Conservation (phyloP, 2,797 vertebrate species). For the Gymnocypris eckloni region DNA sequence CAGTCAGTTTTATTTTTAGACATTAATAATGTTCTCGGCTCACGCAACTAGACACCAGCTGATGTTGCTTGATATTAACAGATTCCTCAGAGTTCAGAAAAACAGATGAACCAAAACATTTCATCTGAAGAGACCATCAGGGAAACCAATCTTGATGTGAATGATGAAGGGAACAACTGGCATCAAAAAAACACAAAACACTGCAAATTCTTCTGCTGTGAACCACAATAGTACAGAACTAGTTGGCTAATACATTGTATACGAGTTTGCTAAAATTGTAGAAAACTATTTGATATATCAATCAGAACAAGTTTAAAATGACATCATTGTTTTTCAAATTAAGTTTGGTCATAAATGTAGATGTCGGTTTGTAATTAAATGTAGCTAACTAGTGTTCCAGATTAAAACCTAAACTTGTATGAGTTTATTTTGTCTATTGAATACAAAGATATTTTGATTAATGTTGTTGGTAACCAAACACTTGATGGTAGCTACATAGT, state of each 20-base stretch:
- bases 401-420: background rate
- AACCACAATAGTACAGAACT: background rate
- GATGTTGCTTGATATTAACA: conserved; percentile 4
- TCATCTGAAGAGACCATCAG: background rate
- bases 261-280: background rate
- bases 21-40: conserved; percentile 17
- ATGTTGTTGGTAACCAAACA: background rate
- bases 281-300: background rate
- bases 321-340: background rate
- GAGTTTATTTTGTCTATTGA: background rate
- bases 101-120: background rate
- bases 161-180: background rate
- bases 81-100: background rate
- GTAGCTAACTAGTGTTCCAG: background rate
- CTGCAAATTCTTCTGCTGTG: background rate
- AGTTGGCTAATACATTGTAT: background rate
- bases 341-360: background rate
- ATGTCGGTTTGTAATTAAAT: background rate
- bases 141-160: background rate
- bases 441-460: background rate
- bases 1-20: conserved; percentile 11
- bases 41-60: conserved; percentile 9
- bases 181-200: background rate
- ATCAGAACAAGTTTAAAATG: background rate
- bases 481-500: background rate